Evolutionary conservation across 2,888 invertebrate species (phyloP).

Genomic region (Ophraella communa): DNA sequence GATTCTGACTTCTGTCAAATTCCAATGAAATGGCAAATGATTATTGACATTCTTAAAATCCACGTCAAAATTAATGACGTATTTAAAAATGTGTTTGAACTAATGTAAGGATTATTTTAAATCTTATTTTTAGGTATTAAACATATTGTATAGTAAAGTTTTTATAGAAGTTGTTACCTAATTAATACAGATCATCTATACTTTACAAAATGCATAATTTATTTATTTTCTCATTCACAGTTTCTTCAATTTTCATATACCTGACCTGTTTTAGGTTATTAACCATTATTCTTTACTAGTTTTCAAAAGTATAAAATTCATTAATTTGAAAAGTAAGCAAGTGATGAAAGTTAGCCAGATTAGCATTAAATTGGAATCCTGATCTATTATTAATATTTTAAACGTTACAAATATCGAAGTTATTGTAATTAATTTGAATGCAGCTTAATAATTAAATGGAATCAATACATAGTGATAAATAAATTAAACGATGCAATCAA

Average conservation of each 20-base stretch:
- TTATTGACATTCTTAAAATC: no score
- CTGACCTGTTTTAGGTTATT: slow-evolving; percentile 2
- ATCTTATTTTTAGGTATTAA: no score
- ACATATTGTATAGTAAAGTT: no score
- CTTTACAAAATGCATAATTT: not conserved
- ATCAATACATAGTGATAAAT: not conserved
- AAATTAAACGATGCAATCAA: not conserved
- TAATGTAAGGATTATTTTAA: no score
- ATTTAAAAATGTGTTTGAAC: no score
- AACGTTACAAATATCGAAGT: slow-evolving; percentile 10
- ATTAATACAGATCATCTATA: no score
- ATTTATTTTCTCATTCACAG: not conserved
- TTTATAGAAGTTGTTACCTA: no score
- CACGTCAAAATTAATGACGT: no score
- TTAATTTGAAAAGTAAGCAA: not conserved
- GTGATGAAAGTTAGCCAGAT: not conserved
- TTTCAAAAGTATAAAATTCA: not conserved
- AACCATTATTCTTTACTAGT: slow-evolving; percentile 15
- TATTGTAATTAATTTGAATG: not conserved
- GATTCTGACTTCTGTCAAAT: no score
- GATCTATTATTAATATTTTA: no score
- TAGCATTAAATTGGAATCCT: no score
- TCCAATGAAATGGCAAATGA: no score
- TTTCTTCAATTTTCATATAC: not conserved
- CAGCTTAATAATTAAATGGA: not conserved